These are phyloP conservation scores for Periphyllus acericola DNA, from an alignment of 2,888 invertebrate species.

Conservation along the genomic window DNA sequence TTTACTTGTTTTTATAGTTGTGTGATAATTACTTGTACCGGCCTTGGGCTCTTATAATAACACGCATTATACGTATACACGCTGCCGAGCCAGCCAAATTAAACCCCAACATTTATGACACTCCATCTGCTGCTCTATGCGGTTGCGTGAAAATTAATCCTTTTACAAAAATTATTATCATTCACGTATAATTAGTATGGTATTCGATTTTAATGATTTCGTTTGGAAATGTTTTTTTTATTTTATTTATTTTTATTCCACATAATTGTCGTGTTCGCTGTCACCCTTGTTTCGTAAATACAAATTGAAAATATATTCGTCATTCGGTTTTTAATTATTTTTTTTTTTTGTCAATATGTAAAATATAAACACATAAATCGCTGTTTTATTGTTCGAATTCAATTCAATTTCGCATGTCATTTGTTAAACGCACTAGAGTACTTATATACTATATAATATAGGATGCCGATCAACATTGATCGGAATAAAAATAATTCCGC, in stretches of 20 bases:
- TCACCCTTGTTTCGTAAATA: constrained; percentile 19
- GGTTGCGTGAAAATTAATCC: not conserved
- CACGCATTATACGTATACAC: not conserved
- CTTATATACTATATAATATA: not conserved
- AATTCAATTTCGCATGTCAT: constrained; percentile 5
- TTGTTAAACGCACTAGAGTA: constrained; percentile 4
- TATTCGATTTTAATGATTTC: constrained; percentile 1
- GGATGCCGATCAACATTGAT: not conserved
- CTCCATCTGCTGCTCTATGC: not conserved
- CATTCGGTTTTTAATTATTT: constrained; percentile 26
- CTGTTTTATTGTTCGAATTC: constrained; percentile 24
- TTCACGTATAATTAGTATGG: not conserved
- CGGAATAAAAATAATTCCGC: not conserved
- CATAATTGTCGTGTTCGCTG: constrained; percentile 11
- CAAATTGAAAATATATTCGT: constrained; percentile 19
- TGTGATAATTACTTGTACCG: not conserved
- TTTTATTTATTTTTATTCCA: not conserved
- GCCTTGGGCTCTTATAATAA: not conserved
- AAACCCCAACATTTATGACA: not conserved
- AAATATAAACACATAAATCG: constrained; percentile 17
- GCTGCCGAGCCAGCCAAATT: not conserved
- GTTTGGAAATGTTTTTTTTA: not conserved
- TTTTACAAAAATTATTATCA: constrained; percentile 14
- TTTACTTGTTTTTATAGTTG: not conserved
- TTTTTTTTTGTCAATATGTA: not conserved